Evolutionary conservation across 2,113 vertebrate species (phyloP).

Genomic region (Burhinus bistriatus): DNA sequence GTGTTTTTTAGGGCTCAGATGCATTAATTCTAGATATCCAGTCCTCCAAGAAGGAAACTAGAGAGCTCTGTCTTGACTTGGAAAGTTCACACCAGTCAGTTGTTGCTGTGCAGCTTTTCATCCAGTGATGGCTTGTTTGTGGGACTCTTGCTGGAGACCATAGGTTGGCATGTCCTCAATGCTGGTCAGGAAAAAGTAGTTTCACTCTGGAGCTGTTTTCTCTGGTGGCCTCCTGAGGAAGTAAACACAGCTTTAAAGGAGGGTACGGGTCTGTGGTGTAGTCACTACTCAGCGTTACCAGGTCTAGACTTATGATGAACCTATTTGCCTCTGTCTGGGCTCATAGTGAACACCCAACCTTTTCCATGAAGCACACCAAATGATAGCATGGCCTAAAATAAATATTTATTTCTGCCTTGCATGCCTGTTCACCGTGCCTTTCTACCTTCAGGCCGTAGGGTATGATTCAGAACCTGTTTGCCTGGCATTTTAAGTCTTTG

Average conservation of each 20-base stretch:
- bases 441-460: neutral
- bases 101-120: neutral
- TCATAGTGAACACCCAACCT: neutral
- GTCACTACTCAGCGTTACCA: neutral
- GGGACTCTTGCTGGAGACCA: neutral
- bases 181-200: neutral
- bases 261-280: neutral
- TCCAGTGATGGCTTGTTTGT: neutral
- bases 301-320: constrained; percentile 40
- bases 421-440: neutral
- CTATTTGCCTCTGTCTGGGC: constrained; percentile 23
- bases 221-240: neutral
- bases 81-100: neutral
- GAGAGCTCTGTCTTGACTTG: neutral
- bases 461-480: constrained; percentile 52
- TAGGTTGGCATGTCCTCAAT: neutral
- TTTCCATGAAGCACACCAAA: neutral
- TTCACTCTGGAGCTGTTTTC: neutral
- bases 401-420: constrained; percentile 35
- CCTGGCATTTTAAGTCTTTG: constrained; percentile 47
- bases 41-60: neutral
- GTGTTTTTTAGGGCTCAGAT: neutral
- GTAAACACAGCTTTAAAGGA: neutral
- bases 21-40: neutral
- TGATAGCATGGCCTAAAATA: constrained; percentile 5